Evolutionary conservation across 2,888 invertebrate species (phyloP).

Genomic region (Eurytoma adleriae): DNA sequence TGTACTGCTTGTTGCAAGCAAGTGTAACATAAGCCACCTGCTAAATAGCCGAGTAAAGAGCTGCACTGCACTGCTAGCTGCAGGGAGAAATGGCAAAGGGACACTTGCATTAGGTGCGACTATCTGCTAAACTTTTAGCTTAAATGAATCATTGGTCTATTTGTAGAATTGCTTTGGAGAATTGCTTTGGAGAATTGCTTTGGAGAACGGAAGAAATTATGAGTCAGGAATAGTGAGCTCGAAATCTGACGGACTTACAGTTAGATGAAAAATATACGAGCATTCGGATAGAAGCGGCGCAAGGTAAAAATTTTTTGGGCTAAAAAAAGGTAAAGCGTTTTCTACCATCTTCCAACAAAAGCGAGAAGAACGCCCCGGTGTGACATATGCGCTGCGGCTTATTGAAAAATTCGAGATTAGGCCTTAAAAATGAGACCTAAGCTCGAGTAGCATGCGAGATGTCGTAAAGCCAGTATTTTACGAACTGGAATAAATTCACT

Average conservation of each 20-base stretch:
- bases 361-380: conserved; percentile 15
- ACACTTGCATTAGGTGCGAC: too few species aligned
- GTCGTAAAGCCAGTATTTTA: conserved; percentile 69
- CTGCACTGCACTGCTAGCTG: not conserved
- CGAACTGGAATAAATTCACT: conserved; percentile 64
- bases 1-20: conserved; percentile 21
- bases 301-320: too few species aligned
- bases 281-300: conserved; percentile 1
- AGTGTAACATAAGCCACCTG: conserved; percentile 45
- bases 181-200: conserved; percentile 2
- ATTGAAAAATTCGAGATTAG: conserved; percentile 58
- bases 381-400: conserved; percentile 49
- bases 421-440: conserved; percentile 60
- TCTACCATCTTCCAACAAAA: conserved; percentile 10
- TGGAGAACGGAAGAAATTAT: not conserved
- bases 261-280: conserved; percentile 33
- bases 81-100: too few species aligned
- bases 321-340: conserved; percentile 37
- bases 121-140: too few species aligned
- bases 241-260: conserved; percentile 28
- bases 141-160: too few species aligned
- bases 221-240: not conserved
- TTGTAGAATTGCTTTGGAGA: conserved; percentile 1
- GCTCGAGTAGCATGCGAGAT: conserved; percentile 37
- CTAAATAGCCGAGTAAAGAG: conserved; percentile 49